Base-by-base conservation (phyloP, 2,797 vertebrate species). In the Sebastes kiyomatsui region DNA sequence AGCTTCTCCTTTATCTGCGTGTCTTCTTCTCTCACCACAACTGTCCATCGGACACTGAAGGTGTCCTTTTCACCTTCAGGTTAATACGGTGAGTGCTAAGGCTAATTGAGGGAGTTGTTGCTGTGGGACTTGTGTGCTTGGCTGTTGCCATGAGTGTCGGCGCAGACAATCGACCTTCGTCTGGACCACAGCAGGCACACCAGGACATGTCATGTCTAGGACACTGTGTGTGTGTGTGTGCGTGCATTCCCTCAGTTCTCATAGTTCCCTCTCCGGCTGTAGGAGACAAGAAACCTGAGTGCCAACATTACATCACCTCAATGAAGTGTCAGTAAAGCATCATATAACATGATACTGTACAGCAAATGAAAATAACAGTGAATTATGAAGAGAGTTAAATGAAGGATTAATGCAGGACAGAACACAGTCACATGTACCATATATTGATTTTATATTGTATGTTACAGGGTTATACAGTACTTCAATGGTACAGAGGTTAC, bases 221-320 rank as follows among this genome's bases (percentile, higher is more conserved):
- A 74, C 60, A 23, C 7, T 55, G 56, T 79, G 66, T 69, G 61
- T 67, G 54, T 5, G 28, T 68, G 55, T 79, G 66, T 69, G 68
- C 72, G 28, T 68, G 55, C n/a, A 22, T 66, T 27, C 62, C 82
- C 76, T 67, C 54, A 54, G 35, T 83, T 92, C 85, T 83, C 90
- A 90, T 75, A 83, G 77, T 80, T 85, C 70, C 67, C 78, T 86
- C 65, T 90, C 67, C 77, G 55, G 8, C 81, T 80, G 78, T 78
- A 77, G 79, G 82, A 92, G 88, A 91, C 86, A 80, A 80, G 85
- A 85, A 85, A 82, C 79, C 85, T 56, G 77, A 83, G 64, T 84
- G 77, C 88, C 86, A 89, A 66, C 93, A 92, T 94, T 87, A 93
- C 91, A 84, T 93, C 90, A 93, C 77, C 82, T 82, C 85, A 84